Conservation (phyloP, 2,888 invertebrate species). For the Campoletis raptor region DNA sequence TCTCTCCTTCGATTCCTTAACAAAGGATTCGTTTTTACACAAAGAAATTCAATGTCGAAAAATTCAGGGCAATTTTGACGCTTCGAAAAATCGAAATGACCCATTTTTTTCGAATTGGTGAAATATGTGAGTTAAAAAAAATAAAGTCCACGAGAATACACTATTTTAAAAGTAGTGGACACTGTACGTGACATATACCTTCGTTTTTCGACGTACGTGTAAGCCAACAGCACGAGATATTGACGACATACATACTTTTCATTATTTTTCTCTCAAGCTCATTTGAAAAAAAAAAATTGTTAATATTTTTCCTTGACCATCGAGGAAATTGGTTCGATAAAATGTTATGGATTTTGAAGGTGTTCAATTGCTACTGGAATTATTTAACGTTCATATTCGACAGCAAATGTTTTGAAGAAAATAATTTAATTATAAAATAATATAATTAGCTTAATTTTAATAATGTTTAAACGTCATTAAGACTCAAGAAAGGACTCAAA, state of each 20-base stretch:
- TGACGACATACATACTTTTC: not conserved
- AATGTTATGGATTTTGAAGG: not conserved
- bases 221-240: not conserved
- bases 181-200: not conserved
- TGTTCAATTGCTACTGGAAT: not conserved
- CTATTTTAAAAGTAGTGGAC: slow-evolving; percentile 1
- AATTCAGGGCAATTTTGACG: slow-evolving; percentile 53
- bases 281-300: not conserved
- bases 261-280: not conserved
- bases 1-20: not conserved
- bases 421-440: no score
- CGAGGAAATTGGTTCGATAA: not conserved
- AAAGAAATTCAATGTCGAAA: slow-evolving; percentile 29
- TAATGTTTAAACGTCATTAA: no score
- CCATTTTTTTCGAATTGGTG: slow-evolving; percentile 41
- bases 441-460: no score
- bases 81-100: slow-evolving; percentile 36
- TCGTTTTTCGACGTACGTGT: not conserved
- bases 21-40: slow-evolving; percentile 42
- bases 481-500: not conserved
- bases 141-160: slow-evolving; percentile 30
- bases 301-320: not conserved
- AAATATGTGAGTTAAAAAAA: slow-evolving; percentile 3
- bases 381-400: not conserved
- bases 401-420: not conserved